A percentile compares a stretch with the other conserved stretches of the same genome.
Conservation (phyloP, 2,113 vertebrate species). For the Paralichthys olivaceus region DNA sequence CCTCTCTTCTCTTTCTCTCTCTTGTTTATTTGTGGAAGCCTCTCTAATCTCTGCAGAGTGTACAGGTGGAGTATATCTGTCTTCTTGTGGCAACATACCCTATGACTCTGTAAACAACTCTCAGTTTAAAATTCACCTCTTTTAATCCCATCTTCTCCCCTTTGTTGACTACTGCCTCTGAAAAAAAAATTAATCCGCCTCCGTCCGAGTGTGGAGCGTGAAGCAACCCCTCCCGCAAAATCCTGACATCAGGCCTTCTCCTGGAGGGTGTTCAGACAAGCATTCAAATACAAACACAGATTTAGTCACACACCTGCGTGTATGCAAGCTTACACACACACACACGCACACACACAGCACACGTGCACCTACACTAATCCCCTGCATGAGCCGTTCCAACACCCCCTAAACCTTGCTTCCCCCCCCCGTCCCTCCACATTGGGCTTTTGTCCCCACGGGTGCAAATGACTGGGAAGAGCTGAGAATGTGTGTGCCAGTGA, state of each 20-base stretch:
- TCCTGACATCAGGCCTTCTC: conserved; percentile 74
- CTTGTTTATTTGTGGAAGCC: conserved; percentile 45
- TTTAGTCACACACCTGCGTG: conserved; percentile 75
- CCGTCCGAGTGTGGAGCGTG: conserved; percentile 45
- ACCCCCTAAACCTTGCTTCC: conserved; percentile 58
- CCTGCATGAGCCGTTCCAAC: conserved; percentile 50
- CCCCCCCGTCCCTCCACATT: conserved; percentile 43
- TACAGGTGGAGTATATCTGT: conserved; percentile 70
- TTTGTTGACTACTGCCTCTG: conserved; percentile 43
- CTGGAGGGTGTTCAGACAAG: conserved; percentile 65
- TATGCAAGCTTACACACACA: conserved; percentile 64
- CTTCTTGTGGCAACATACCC: conserved; percentile 65
- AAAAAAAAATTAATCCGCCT: conserved; percentile 67
- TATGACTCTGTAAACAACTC: conserved; percentile 76
- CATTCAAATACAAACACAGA: conserved; percentile 57
- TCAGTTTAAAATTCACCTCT: conserved; percentile 74
- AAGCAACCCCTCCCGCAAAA: conserved; percentile 55
- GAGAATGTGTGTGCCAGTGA: conserved; percentile 66
- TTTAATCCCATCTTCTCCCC: conserved; percentile 65
- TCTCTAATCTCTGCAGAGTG: conserved; percentile 64
- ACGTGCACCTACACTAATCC: conserved; percentile 66
- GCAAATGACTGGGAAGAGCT: conserved; percentile 69
- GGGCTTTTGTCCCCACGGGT: conserved; percentile 70
- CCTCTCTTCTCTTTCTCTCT: background rate
- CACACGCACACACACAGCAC: conserved; percentile 27